Conservation (phyloP, 1,140 invertebrate species). For the Zaprionus nigranus region DNA sequence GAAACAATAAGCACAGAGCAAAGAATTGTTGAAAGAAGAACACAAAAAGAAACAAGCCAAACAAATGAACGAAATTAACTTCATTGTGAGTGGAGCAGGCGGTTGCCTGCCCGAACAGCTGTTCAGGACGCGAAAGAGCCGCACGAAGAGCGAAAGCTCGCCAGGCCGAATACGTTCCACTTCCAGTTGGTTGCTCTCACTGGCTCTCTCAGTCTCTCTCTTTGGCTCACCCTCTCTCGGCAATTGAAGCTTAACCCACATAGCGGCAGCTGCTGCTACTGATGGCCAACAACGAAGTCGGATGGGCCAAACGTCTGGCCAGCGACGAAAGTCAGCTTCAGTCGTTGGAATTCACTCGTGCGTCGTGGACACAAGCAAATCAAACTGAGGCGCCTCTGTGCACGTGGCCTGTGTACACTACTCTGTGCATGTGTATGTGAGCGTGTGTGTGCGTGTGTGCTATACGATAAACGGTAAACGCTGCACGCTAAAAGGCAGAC, state of each 20-base stretch:
- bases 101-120: conserved; percentile 50
- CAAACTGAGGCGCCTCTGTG: conserved; percentile 35
- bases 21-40: conserved; percentile 4
- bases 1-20: conserved; percentile 45
- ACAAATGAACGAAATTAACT: conserved; percentile 46
- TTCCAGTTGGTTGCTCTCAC: conserved; percentile 58
- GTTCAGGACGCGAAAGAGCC: conserved; percentile 24
- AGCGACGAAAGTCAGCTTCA: conserved; percentile 53
- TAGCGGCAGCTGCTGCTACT: conserved; percentile 21
- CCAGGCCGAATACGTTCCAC: conserved; percentile 58
- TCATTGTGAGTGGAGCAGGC: conserved; percentile 33
- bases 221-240: neutral
- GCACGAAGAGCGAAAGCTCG: conserved; percentile 43
- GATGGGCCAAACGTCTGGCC: conserved; percentile 49
- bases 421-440: conserved; percentile 19
- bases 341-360: conserved; percentile 82
- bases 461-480: conserved; percentile 7
- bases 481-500: conserved; percentile 7
- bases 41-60: conserved; percentile 37
- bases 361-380: conserved; percentile 71
- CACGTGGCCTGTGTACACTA: conserved; percentile 49
- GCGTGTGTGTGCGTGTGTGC: conserved; percentile 31
- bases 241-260: conserved; percentile 65
- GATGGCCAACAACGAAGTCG: conserved; percentile 20
- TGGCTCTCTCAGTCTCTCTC: neutral